Percentiles rank a stretch among this genome's conserved stretches.
Evolutionary conservation across 37 sponge, comb jelly and placozoan genomes (phyloP).

Genomic region (Petrosia ficiformis): DNA sequence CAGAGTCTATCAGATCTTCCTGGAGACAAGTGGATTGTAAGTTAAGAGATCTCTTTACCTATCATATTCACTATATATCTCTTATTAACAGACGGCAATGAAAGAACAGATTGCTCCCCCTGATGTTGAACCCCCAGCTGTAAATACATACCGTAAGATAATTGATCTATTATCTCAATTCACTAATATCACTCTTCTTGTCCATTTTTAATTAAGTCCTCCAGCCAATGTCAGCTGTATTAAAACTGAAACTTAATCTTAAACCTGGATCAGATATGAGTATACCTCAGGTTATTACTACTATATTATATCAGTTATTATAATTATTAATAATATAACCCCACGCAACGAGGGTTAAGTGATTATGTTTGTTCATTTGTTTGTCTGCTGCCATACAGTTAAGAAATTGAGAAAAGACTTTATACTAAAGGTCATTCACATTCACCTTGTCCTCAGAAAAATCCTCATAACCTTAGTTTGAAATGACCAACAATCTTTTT

Average conservation of each 20-base stretch:
- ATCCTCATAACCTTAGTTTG: too few species aligned
- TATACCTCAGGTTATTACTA: slow-evolving; percentile 74
- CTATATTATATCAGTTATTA: too few species aligned
- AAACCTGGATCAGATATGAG: slow-evolving; percentile 35
- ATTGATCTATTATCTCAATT: too few species aligned
- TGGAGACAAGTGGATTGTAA: slow-evolving; percentile 36
- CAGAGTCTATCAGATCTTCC: slow-evolving; percentile 8
- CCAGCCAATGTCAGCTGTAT: slow-evolving; percentile 54
- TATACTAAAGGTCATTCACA: too few species aligned
- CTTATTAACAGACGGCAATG: slow-evolving; percentile 38
- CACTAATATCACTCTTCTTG: background rate
- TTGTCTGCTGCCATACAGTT: too few species aligned
- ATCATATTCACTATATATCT: too few species aligned
- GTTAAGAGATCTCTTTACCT: background rate
- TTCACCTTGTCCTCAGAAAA: too few species aligned
- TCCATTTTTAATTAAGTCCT: slow-evolving; percentile 32
- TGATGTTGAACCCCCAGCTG: slow-evolving; percentile 22
- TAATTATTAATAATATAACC: too few species aligned
- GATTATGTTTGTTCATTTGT: too few species aligned
- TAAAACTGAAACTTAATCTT: slow-evolving; percentile 49
- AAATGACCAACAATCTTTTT: too few species aligned
- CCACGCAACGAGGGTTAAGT: too few species aligned
- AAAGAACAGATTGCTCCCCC: slow-evolving; percentile 46
- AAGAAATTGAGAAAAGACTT: too few species aligned
- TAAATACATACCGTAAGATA: slow-evolving; percentile 45